These are phyloP conservation scores for Diaphora mendica DNA, from an alignment of 2,888 invertebrate genomes.

Conservation along the genomic window DNA sequence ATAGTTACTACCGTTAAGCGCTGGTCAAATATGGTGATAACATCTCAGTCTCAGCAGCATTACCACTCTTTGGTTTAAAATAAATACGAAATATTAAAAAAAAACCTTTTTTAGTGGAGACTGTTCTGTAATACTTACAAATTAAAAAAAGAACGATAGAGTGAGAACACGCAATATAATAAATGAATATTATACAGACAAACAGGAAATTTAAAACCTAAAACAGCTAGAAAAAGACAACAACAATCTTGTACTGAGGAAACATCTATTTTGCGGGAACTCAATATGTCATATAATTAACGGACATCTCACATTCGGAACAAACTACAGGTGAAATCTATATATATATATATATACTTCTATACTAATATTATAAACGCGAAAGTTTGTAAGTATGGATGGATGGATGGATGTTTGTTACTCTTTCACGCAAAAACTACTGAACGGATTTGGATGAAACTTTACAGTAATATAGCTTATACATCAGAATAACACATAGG, in stretches of 20 bases:
- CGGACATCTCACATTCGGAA: neutral
- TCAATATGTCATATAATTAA: neutral
- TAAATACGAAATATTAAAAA: too few relatives aligned
- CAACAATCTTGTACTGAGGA: neutral
- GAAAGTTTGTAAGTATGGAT: too few relatives aligned
- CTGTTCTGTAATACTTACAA: constrained; percentile 22
- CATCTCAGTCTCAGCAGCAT: constrained; percentile 14
- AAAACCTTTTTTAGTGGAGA: neutral
- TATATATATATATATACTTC: too few relatives aligned
- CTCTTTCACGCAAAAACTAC: too few relatives aligned
- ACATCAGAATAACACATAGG: too few relatives aligned
- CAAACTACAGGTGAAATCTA: neutral
- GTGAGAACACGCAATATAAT: neutral
- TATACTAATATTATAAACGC: too few relatives aligned
- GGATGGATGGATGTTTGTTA: too few relatives aligned
- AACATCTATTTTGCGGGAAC: neutral
- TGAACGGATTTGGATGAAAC: too few relatives aligned
- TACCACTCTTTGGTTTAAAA: constrained; percentile 26
- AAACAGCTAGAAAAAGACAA: neutral
- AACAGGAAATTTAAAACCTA: neutral
- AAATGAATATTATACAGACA: neutral
- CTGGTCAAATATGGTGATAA: neutral
- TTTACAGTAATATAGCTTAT: too few relatives aligned
- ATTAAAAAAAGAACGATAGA: neutral
- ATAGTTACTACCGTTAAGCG: neutral